Evolutionary conservation across 2,113 vertebrate species (phyloP).

Genomic region (Epinephelus cyanopodus): DNA sequence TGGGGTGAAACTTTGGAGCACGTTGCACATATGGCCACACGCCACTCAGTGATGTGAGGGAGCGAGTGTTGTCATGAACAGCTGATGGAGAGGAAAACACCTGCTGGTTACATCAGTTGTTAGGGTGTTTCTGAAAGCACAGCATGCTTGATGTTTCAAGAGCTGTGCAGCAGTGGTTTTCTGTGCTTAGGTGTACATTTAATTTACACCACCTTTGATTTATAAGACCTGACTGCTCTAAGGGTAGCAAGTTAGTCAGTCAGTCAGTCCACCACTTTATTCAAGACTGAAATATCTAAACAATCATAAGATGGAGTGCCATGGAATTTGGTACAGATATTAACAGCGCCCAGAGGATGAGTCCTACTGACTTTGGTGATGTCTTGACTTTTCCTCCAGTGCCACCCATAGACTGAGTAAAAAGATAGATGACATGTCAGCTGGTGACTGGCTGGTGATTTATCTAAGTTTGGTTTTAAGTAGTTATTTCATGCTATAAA

Average conservation of each 20-base stretch:
- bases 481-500: too few relatives aligned
- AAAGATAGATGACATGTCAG: too few relatives aligned
- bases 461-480: too few relatives aligned
- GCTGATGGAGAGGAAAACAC: conserved; percentile 24
- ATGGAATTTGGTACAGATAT: neutral
- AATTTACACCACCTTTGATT: neutral
- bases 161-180: neutral
- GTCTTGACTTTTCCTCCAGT: neutral
- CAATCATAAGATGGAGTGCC: neutral
- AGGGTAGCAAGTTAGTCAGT: neutral
- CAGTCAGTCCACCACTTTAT: neutral
- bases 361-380: neutral
- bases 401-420: too few relatives aligned
- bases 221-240: neutral
- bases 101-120: conserved; percentile 27
- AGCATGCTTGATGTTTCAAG: conserved; percentile 1
- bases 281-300: neutral
- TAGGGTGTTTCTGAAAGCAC: neutral
- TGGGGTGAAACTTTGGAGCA: neutral
- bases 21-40: neutral
- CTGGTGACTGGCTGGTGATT: too few relatives aligned
- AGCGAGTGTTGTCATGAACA: conserved; percentile 1
- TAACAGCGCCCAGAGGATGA: neutral
- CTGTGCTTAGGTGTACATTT: neutral
- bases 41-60: conserved; percentile 9